These are phyloP conservation scores for Globodera rostochiensis DNA, from an alignment of 1,140 invertebrate genomes.

Conservation along the genomic window DNA sequence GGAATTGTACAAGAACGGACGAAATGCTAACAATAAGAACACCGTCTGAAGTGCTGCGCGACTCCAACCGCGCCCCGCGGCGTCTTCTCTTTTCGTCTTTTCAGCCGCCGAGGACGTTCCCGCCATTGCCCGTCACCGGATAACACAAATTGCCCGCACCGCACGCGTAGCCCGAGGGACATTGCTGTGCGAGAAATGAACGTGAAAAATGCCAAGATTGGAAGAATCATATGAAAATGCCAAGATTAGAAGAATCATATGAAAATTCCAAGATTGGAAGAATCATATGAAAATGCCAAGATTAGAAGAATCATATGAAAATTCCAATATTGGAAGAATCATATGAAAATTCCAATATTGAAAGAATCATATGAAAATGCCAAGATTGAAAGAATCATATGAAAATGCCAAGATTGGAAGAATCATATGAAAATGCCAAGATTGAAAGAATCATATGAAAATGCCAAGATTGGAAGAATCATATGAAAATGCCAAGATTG, in stretches of 20 bases:
- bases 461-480: too few relatives aligned
- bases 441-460: too few relatives aligned
- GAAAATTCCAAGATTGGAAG: background rate
- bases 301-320: too few relatives aligned
- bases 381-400: background rate
- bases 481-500: too few relatives aligned
- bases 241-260: too few relatives aligned
- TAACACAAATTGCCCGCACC: conserved; percentile 54
- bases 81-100: background rate
- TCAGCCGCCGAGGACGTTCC: conserved; percentile 9
- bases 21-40: background rate
- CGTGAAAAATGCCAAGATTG: background rate
- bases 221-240: background rate
- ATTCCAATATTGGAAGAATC: background rate
- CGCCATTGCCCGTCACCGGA: conserved; percentile 41
- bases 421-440: too few relatives aligned
- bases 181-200: conserved; percentile 27
- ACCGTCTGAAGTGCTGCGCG: background rate
- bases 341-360: too few relatives aligned
- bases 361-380: too few relatives aligned
- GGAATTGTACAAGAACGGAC: background rate
- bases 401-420: too few relatives aligned
- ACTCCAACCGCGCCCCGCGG: background rate
- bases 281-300: background rate
- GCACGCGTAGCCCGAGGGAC: conserved; percentile 50